Base-by-base conservation (phyloP, 2,797 vertebrate species). In the Peromyscus eremicus region DNA sequence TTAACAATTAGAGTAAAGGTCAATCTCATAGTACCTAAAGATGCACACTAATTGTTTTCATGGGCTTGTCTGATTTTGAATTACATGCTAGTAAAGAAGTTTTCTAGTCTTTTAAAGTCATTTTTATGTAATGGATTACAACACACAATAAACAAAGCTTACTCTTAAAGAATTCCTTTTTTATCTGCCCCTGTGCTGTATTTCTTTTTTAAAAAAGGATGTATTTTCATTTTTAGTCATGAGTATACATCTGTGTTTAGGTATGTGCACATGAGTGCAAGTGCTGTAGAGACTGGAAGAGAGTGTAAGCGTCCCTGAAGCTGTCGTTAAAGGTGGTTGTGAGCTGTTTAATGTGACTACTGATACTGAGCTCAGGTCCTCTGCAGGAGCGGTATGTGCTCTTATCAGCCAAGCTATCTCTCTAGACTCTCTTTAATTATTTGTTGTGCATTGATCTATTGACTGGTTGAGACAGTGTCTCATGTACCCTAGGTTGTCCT, bases 41-140 rank as follows among this genome's bases (percentile, higher is more conserved):
- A 90, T 12, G 75, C 19, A 3, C 14, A 76, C 12, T 23, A 71
- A 70, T 76, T 76, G 6, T 12, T 89, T 94, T 25, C 55, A 77
- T 68, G 80, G n/a, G 89, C 27, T 94, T 94, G 82, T 17, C 10
- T 34, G 57, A 10, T 79, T 91, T 93, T 89, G n/a, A 95, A 81
- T 80, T 95, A 70, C 3, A 37, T 34, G 32, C 6, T 60, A 64
- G 43, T 43, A 27, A 49, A 13, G 12, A 76, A 29, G 52, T 43
- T 76, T 94, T 93, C 49, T 46, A 79, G 40, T 76, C 0, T 10
- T 62, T 86, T 49, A 92, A 49, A 49, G 73, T 66, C 25, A 71
- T 76, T 88, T 43, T 70, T 19, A 19, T 32, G 93, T 16, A 85
- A 6, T 66, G 17, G 34, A 71, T 94, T 93, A 86, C 11, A 62